A percentile compares a stretch with the other conserved stretches of the same genome.
phyloP scores from a whole-genome alignment of 2,888 invertebrate genomes.

The Meloe dianella region DNA sequence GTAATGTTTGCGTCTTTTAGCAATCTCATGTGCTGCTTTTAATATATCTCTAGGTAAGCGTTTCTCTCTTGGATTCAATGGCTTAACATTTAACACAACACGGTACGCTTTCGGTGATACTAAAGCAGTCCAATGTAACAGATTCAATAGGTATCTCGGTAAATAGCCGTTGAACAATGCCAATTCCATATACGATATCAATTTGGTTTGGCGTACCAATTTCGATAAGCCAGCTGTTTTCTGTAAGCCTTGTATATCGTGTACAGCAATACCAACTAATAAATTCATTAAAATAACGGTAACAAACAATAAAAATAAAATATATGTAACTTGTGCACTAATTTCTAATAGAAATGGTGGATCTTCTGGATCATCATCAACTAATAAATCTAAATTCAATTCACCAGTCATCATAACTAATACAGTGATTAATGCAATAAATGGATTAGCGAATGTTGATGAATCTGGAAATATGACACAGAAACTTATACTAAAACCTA shows the following conservation, averaged over 20 bases:
- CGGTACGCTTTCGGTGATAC: constrained; percentile 83
- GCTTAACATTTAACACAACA: constrained; percentile 82
- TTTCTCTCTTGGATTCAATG: constrained; percentile 82
- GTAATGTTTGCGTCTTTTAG: constrained; percentile 75
- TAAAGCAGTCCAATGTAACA: constrained; percentile 78
- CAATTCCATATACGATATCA: constrained; percentile 85
- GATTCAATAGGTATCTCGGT: constrained; percentile 75
- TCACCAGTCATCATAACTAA: constrained; percentile 91
- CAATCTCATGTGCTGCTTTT: constrained; percentile 81
- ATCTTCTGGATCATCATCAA: constrained; percentile 78
- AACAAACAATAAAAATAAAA: constrained; percentile 80
- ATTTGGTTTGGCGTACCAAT: constrained; percentile 81
- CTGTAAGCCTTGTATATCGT: constrained; percentile 84
- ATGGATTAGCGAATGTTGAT: constrained; percentile 81
- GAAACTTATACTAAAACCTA: constrained; percentile 87
- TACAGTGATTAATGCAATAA: constrained; percentile 84
- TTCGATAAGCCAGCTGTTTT: constrained; percentile 86
- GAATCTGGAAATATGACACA: constrained; percentile 87
- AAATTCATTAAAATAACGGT: constrained; percentile 87
- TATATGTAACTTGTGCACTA: constrained; percentile 82
- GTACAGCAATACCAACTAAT: constrained; percentile 85
- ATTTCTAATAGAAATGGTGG: constrained; percentile 78
- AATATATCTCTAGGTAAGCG: constrained; percentile 80
- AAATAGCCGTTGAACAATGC: constrained; percentile 81
- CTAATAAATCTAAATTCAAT: constrained; percentile 75